phyloP scores from a whole-genome alignment of 2,797 vertebrate species.

The Spinus pinus region DNA sequence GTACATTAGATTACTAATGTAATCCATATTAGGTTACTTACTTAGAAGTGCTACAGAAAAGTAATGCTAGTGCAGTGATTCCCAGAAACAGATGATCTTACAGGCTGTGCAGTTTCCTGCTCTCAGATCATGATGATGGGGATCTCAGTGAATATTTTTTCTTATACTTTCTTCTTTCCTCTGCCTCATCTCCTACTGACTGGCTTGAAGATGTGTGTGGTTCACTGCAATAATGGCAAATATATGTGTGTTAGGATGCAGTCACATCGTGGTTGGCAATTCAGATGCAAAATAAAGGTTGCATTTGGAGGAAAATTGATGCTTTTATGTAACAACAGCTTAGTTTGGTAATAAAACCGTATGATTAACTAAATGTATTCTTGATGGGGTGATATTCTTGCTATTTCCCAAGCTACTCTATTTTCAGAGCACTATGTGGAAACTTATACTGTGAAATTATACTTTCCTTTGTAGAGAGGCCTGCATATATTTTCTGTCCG shows the following conservation, averaged over 20 bases:
- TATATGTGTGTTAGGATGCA: slow-evolving; percentile 13
- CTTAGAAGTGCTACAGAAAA: slow-evolving; percentile 73
- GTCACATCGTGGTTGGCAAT: background rate
- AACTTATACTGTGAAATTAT: background rate
- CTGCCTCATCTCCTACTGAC: slow-evolving; percentile 34
- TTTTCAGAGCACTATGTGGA: background rate
- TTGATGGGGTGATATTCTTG: background rate
- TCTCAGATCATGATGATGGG: slow-evolving; percentile 74
- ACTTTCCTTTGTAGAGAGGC: background rate
- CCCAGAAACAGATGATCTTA: slow-evolving; percentile 73
- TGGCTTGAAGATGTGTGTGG: background rate
- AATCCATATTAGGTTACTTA: slow-evolving; percentile 45
- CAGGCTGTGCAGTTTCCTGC: slow-evolving; percentile 23
- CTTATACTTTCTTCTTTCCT: slow-evolving; percentile 50
- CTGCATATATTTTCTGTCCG: slow-evolving; percentile 36
- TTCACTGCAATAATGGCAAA: slow-evolving; percentile 1
- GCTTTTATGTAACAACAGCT: slow-evolving; percentile 9
- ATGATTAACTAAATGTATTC: slow-evolving; percentile 8
- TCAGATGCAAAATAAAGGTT: background rate
- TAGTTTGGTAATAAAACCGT: background rate
- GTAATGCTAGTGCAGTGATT: slow-evolving; percentile 79
- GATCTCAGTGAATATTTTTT: slow-evolving; percentile 77
- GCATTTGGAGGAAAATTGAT: background rate
- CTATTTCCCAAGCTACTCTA: background rate
- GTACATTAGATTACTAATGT: slow-evolving; percentile 17